Base-by-base conservation (phyloP, 1,140 invertebrate genomes). In the Drosophila tropicalis region DNA sequence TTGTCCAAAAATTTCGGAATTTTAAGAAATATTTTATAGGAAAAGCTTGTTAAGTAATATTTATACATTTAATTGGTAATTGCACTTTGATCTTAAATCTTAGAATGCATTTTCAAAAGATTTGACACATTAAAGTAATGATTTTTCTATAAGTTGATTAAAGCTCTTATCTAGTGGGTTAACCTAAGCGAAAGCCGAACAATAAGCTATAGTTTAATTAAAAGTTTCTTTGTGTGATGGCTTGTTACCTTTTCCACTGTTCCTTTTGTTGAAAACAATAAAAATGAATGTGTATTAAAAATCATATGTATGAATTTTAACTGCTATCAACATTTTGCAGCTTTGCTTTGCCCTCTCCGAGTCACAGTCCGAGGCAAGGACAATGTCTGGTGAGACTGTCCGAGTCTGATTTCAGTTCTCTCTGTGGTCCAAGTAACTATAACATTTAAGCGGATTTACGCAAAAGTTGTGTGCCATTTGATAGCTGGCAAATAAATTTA, bases 361-460 rank as follows among this genome's bases (percentile, higher is more conserved):
- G 44, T 44, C 64, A 5, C 40, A 54, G 82, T 81, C 73, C 72
- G 9, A 54, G 60, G 47, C 17, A 61, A 51, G 41, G 55, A 36
- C 51, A 47, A 22, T 19, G 41, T 57, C 47, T 47, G 64, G 36
- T 13, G 36, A 29, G 29, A 29, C 29, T 39, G 36, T 13, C 36
- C 36, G 36, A 39, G 36, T 13, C 12, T 12, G 36, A 39, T 13
- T 39, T 39, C 36, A 39, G 36, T 55, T 19, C 5, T 51, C 65
- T 34, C 29, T 68, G 58, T 29, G 58, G 79, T 72, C 68, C 61
- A 72, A 82, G 83, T 87, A 87, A 86, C 83, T 86, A 87, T 87
- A 87, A 79, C 72, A 89, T 79, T 86, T 86, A 86, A 86, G 84
- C 83, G 57, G 83, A 76, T 86, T 77, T 86, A 60, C 62, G 29